Conservation (phyloP, 2,113 vertebrate genomes). For the Ochotona princeps region DNA sequence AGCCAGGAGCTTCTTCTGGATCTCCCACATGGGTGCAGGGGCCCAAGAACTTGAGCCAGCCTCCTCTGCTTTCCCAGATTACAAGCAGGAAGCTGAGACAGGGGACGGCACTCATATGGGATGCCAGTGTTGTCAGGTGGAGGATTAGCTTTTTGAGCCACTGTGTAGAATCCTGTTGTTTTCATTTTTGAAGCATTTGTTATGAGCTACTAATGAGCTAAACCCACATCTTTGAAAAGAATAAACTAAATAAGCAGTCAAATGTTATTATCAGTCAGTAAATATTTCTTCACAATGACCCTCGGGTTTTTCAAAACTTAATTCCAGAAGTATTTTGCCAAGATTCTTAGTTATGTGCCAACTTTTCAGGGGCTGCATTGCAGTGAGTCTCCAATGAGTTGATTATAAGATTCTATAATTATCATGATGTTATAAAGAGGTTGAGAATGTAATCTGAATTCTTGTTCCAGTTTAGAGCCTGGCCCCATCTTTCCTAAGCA, state of each 20-base stretch:
- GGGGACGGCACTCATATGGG: too few species aligned
- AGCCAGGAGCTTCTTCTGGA: too few species aligned
- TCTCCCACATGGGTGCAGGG: too few species aligned
- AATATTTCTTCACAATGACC: neutral
- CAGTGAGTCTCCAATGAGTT: neutral
- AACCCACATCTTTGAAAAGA: neutral
- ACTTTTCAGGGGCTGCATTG: constrained; percentile 5
- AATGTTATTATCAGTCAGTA: neutral
- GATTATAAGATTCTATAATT: neutral
- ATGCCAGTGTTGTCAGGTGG: too few species aligned
- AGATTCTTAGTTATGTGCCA: neutral
- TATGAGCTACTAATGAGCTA: neutral
- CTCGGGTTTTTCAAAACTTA: neutral
- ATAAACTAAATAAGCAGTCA: neutral
- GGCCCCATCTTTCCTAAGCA: neutral
- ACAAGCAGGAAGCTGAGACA: too few species aligned
- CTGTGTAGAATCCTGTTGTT: too few species aligned
- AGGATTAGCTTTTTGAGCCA: too few species aligned
- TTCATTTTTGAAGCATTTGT: neutral
- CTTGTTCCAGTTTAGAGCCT: neutral
- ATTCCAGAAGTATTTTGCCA: neutral
- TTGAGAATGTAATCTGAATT: neutral
- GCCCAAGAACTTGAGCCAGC: too few species aligned
- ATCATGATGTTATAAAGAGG: neutral
- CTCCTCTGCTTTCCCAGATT: too few species aligned